Conservation (phyloP, 1,140 invertebrate genomes). For the Drosophila paulistorum region DNA sequence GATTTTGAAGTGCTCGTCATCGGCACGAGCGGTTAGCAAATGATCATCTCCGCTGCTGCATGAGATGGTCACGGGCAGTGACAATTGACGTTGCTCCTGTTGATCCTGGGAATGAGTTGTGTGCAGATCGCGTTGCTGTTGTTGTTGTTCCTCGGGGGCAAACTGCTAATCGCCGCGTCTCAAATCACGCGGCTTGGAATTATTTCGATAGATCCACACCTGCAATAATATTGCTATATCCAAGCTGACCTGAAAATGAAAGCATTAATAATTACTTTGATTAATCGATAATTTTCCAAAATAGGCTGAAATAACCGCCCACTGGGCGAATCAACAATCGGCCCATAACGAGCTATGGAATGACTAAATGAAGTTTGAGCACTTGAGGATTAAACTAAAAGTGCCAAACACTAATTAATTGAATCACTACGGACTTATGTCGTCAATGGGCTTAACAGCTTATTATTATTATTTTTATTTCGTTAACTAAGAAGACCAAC, state of each 20-base stretch:
- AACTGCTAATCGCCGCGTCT: constrained; percentile 88
- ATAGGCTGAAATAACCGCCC: no score
- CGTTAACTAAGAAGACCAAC: no score
- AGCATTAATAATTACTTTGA: background rate
- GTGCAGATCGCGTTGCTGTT: constrained; percentile 63
- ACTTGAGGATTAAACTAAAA: no score
- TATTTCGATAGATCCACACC: constrained; percentile 87
- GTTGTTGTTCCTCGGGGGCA: constrained; percentile 83
- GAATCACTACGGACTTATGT: no score
- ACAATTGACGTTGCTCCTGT: constrained; percentile 54
- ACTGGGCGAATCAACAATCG: no score
- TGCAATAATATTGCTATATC: constrained; percentile 84
- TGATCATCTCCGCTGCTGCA: constrained; percentile 77
- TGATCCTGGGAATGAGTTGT: constrained; percentile 69
- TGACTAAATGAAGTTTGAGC: no score
- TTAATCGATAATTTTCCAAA: no score
- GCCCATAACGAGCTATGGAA: no score
- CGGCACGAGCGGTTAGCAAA: constrained; percentile 71
- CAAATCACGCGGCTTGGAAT: constrained; percentile 85
- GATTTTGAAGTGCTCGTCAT: constrained; percentile 69
- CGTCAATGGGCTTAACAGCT: no score
- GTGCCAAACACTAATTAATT: no score
- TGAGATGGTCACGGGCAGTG: constrained; percentile 65
- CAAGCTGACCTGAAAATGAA: constrained; percentile 74
- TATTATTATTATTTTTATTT: no score